Base-by-base conservation (phyloP, 2,888 invertebrate genomes). In the Ditylenchus weischeri region DNA sequence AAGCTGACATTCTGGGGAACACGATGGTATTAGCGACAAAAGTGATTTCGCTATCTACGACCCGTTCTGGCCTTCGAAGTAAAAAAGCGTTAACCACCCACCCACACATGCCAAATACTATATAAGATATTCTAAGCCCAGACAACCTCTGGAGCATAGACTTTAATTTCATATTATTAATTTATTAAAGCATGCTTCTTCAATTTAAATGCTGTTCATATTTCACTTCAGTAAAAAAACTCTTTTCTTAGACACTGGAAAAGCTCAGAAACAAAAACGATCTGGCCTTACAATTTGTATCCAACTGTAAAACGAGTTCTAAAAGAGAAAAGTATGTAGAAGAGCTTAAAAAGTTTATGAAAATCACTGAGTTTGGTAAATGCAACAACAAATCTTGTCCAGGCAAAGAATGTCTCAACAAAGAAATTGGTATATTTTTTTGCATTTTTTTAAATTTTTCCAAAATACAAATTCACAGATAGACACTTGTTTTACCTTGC, bases 401-500 rank as follows among this genome's bases (percentile, higher is more conserved):
- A 54, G 54, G 21, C 4, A 54, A 54, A 2, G 54, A 21, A 18
- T 54, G 54, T 29, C n/a, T 54, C 2, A 10, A 59, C 4, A 8
- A 59, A 11, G 49, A 23, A n/a, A 59, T 43, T 43, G 43, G 43
- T 43, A 13, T 3, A 2, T 59, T 10, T 11, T 54, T 18, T 29
- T 18, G 3, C 13, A 54, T 7, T 10, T 23, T 18, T 10, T 54
- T 7, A 6, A 50, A 4, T 54, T 7, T 11, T 23, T 6, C n/a
- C 4, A 11, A 54, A 23, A 2, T 5, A 2, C 13, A 54, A 36
- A 29, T 62, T 63, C 63, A 18, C 21, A 63, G 63, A 63, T 11
- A 23, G 21, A 1, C 49, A 63, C 63, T 35, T 48, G 48, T 63
- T 63, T 13, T 57, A 63, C 61, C 21, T 63, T 63, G 63, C 63